phyloP scores from a whole-genome alignment of 2,113 vertebrate species.

The Macquaria ambigua region DNA sequence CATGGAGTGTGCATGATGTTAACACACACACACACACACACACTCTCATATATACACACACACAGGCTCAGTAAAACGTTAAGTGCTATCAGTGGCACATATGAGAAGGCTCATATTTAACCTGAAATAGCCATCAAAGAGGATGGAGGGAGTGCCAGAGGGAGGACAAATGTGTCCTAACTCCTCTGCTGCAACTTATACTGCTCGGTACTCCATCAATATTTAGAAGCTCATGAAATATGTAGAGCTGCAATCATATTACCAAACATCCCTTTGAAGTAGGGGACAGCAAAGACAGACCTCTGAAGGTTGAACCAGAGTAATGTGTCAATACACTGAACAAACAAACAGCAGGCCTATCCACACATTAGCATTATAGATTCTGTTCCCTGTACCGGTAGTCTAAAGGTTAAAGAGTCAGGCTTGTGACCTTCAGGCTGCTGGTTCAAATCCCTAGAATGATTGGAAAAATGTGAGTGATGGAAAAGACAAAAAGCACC shows the following conservation, averaged over 20 bases:
- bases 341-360: slow-evolving; percentile 52
- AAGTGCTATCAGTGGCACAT: slow-evolving; percentile 31
- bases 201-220: slow-evolving; percentile 50
- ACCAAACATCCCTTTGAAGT: slow-evolving; percentile 64
- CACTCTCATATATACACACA: slow-evolving; percentile 1
- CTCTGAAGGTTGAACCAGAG: slow-evolving; percentile 35
- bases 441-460: slow-evolving; percentile 2
- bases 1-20: not conserved
- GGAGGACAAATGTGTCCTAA: slow-evolving; percentile 11
- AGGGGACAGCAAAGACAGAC: slow-evolving; percentile 41
- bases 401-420: slow-evolving; percentile 23
- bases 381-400: slow-evolving; percentile 14
- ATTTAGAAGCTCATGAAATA: slow-evolving; percentile 73
- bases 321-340: slow-evolving; percentile 36
- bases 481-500: not conserved
- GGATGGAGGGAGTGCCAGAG: slow-evolving; percentile 30
- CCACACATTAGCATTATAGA: slow-evolving; percentile 30
- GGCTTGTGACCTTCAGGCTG: slow-evolving; percentile 22
- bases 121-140: slow-evolving; percentile 65
- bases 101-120: slow-evolving; percentile 42
- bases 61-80: slow-evolving; percentile 11
- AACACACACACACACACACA: slow-evolving; percentile 18
- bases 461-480: slow-evolving; percentile 3
- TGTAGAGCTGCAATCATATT: slow-evolving; percentile 58
- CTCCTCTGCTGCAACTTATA: slow-evolving; percentile 43